Evolutionary conservation across 2,797 vertebrate genomes (phyloP).

Genomic region (Diplodus sargus): DNA sequence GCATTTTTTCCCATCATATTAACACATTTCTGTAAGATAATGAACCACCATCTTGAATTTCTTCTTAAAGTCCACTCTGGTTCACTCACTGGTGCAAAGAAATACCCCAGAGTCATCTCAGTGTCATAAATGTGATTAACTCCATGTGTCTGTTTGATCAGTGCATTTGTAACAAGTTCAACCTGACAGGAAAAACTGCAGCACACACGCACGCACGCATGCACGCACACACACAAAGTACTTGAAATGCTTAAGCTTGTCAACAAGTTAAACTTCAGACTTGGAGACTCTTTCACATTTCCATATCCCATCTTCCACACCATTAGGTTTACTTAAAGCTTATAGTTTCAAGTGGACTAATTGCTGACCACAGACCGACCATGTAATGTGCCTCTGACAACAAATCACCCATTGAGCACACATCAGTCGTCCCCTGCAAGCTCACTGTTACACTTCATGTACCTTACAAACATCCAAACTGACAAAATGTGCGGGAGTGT

Average conservation of each 20-base stretch:
- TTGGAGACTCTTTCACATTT: not conserved
- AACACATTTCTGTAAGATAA: not conserved
- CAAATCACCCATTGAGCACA: not conserved
- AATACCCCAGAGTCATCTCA: slow-evolving; percentile 58
- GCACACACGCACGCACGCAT: not conserved
- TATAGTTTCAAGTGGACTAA: slow-evolving; percentile 30
- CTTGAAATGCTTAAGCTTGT: slow-evolving; percentile 11
- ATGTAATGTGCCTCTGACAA: slow-evolving; percentile 12
- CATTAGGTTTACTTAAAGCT: slow-evolving; percentile 31
- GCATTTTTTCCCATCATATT: not conserved
- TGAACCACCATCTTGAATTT: not conserved
- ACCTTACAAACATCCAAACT: not conserved
- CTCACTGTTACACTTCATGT: slow-evolving; percentile 16
- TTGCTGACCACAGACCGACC: slow-evolving; percentile 24
- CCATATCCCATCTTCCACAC: slow-evolving; percentile 40
- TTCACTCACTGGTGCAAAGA: slow-evolving; percentile 31
- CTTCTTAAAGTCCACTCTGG: not conserved
- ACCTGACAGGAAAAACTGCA: slow-evolving; percentile 43
- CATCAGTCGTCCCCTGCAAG: slow-evolving; percentile 12
- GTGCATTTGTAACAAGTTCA: slow-evolving; percentile 28
- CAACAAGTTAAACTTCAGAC: not conserved
- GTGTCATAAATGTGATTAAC: slow-evolving; percentile 64
- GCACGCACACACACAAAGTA: not conserved
- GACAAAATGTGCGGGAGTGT: not conserved
- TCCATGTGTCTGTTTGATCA: slow-evolving; percentile 57